Percentiles rank a stretch among this genome's conserved stretches.
These are phyloP conservation scores for Trichopoda pennipes DNA, from an alignment of 2,888 invertebrate genomes.

Conservation along the genomic window DNA sequence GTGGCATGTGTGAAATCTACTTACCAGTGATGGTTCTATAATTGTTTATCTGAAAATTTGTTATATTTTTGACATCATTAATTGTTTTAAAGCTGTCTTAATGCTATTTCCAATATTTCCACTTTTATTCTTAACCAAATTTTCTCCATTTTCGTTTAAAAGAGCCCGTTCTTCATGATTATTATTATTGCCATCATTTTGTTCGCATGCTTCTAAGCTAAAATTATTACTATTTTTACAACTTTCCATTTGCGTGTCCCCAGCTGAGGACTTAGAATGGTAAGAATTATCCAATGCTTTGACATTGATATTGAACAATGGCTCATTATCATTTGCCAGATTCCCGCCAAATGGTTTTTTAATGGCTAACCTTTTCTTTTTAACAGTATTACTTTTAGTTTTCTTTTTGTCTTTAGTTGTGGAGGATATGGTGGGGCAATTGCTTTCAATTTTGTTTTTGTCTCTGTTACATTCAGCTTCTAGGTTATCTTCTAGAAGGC, in stretches of 20 bases:
- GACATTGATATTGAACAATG: constrained; percentile 27
- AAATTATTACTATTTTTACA: not conserved
- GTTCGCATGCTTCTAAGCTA: not conserved
- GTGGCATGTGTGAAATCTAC: constrained; percentile 62
- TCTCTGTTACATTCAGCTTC: not conserved
- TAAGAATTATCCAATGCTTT: not conserved
- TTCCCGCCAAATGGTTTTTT: constrained; percentile 11
- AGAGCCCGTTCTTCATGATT: constrained; percentile 32
- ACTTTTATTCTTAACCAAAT: constrained; percentile 9
- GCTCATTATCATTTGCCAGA: constrained; percentile 8
- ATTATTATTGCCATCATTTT: constrained; percentile 47
- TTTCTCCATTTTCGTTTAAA: constrained; percentile 35
- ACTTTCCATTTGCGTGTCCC: not conserved
- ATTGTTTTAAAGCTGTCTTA: constrained; percentile 65
- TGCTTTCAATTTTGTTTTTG: not conserved
- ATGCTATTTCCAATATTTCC: not conserved
- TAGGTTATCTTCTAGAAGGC: constrained; percentile 4
- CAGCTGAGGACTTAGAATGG: not conserved
- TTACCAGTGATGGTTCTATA: constrained; percentile 80
- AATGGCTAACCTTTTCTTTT: constrained; percentile 18
- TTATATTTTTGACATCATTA: constrained; percentile 72
- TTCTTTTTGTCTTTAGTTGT: constrained; percentile 6
- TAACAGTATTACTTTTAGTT: constrained; percentile 28
- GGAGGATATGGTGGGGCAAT: not conserved
- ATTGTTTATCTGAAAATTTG: constrained; percentile 77